A percentile compares a stretch with the other conserved stretches of the same genome.
These are phyloP conservation scores for Acinonyx jubatus DNA, from an alignment of 2,113 vertebrate genomes.

Conservation along the genomic window DNA sequence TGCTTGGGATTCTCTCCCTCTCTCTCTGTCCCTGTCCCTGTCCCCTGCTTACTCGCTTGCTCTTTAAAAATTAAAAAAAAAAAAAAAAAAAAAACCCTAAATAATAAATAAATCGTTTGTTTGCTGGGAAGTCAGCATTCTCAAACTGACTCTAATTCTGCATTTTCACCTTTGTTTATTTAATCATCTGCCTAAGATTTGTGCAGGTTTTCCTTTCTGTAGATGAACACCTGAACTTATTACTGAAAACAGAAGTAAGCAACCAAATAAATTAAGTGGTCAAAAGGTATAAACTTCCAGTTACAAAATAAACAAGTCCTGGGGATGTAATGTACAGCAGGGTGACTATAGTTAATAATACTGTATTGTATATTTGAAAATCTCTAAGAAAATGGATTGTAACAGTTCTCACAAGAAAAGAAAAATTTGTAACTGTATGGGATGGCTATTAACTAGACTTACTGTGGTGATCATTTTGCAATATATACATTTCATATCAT, in stretches of 20 bases:
- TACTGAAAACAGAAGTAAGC: constrained; percentile 44
- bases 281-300: constrained; percentile 12
- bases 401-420: neutral
- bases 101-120: too few relatives aligned
- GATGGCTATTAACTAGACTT: neutral
- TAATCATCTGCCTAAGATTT: constrained; percentile 18
- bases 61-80: too few relatives aligned
- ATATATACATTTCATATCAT: neutral
- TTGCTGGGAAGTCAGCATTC: constrained; percentile 22
- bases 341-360: neutral
- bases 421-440: neutral
- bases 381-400: neutral
- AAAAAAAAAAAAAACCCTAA: too few relatives aligned
- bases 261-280: constrained; percentile 51
- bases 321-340: neutral
- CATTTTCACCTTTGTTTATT: constrained; percentile 38
- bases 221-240: constrained; percentile 23
- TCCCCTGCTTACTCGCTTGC: too few relatives aligned
- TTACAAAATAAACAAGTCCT: neutral
- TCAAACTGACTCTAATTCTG: neutral
- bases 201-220: constrained; percentile 8
- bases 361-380: neutral
- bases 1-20: too few relatives aligned
- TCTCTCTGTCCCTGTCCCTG: too few relatives aligned
- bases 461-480: neutral